Base-by-base conservation (phyloP, 1,140 invertebrate genomes). In the Acarapis woodi region DNA sequence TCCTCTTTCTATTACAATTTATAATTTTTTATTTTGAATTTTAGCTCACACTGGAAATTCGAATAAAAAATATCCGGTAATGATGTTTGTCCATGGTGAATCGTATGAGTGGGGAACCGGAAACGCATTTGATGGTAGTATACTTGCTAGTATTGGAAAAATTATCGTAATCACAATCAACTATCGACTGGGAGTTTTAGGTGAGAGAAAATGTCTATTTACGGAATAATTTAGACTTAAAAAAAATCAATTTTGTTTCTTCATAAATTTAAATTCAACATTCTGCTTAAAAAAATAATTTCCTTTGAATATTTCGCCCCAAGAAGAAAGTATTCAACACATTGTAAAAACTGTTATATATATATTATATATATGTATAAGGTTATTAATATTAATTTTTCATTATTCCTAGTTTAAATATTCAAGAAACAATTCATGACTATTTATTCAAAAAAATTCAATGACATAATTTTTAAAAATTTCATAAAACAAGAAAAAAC, bases 91-190 rank as follows among this genome's bases (percentile, higher is more conserved):
- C 28, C 80, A 87, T 44, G 80, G 80, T 0, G 80, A 87, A 49
- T 82, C 76, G 2, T 60, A 73, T 54, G 73, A 80, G 48, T 83
- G 77, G 70, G 79, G 79, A 51, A 79, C 77, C 10, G 79, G 80
- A 38, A 87, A 87, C 55, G 67, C 76, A 0, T 85, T 82, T 49
- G 80, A 90, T 51, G 82, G 80, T 2, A 71, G 70, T 29, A 68
- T 87, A 10, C 53, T 90, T 35, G 67, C 80, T 31, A 71, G 74
- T 32, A 85, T 78, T 47, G 78, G 79, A 24, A 69, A 79, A 47
- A 67, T 90, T 20, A 72, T 93, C 49, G 78, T 94, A 20, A 71
- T 93, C 25, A 88, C 76, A 12, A 55, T 94, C 21, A 94, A 94
- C 57, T 94, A 75, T 52, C 63, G 87, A 20, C 62, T 94, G 1